Percentiles rank a stretch among this genome's conserved stretches.
Evolutionary conservation across 2,888 invertebrate genomes (phyloP).

Genomic region (Agrypnus murinus): DNA sequence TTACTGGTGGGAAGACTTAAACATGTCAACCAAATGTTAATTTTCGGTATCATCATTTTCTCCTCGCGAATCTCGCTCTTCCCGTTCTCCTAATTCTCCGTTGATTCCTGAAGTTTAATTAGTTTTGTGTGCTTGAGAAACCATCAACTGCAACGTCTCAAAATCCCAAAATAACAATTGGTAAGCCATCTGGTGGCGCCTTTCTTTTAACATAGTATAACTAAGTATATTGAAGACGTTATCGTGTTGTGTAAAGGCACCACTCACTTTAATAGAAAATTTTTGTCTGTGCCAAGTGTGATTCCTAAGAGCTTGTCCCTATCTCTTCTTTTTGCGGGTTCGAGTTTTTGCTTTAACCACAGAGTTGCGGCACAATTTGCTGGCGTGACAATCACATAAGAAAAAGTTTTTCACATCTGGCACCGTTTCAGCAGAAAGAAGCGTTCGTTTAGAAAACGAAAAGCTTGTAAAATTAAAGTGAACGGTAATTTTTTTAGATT

Average conservation of each 20-base stretch:
- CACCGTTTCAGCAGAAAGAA: neutral
- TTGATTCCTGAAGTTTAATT: slow-evolving; percentile 22
- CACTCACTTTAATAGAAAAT: slow-evolving; percentile 3
- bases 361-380: slow-evolving; percentile 16
- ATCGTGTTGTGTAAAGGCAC: too few relatives aligned
- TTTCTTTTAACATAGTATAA: neutral
- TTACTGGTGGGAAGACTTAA: neutral
- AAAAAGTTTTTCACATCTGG: slow-evolving; percentile 22
- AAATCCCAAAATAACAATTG: too few relatives aligned
- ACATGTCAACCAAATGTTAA: slow-evolving; percentile 18
- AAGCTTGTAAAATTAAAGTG: slow-evolving; percentile 10
- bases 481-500: neutral
- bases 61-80: neutral
- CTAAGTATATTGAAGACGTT: too few relatives aligned
- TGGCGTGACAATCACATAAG: slow-evolving; percentile 1
- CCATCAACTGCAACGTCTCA: neutral
- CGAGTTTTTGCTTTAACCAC: neutral
- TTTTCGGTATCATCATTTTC: slow-evolving; percentile 16
- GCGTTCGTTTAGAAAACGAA: slow-evolving; percentile 7
- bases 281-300: neutral
- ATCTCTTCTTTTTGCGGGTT: neutral
- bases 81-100: neutral
- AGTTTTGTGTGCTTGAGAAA: slow-evolving; percentile 16
- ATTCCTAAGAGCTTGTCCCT: neutral
- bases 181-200: neutral